Percentiles rank a stretch among this genome's conserved stretches.
Evolutionary conservation across 1,140 invertebrate genomes (phyloP).

Genomic region (Pseudomyrmex flavicornis): DNA sequence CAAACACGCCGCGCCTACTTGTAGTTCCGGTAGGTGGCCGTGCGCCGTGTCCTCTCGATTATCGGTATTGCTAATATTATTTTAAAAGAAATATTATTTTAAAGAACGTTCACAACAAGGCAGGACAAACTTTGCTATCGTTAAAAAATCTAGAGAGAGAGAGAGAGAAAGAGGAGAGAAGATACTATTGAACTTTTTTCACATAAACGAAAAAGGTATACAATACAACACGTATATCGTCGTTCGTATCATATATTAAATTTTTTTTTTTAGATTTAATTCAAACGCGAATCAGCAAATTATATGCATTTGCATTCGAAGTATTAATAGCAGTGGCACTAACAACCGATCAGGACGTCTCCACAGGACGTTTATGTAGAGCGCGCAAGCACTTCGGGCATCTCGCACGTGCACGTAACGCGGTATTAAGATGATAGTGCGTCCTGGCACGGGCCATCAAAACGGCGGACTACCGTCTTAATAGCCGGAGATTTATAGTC

Average conservation of each 20-base stretch:
- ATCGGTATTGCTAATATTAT: slow-evolving; percentile 30
- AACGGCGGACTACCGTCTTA: slow-evolving; percentile 82
- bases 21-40: slow-evolving; percentile 8
- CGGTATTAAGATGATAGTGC: slow-evolving; percentile 68
- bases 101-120: background rate
- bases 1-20: slow-evolving; percentile 61
- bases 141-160: background rate
- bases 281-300: background rate
- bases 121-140: background rate
- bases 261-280: background rate
- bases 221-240: no score
- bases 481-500: slow-evolving; percentile 84
- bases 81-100: slow-evolving; percentile 8
- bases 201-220: no score
- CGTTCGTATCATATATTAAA: no score
- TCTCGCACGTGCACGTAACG: slow-evolving; percentile 65
- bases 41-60: slow-evolving; percentile 28
- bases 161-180: background rate
- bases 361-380: slow-evolving; percentile 45
- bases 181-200: no score
- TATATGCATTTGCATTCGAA: background rate
- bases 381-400: slow-evolving; percentile 24
- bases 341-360: slow-evolving; percentile 40
- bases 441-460: slow-evolving; percentile 83
- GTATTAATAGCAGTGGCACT: slow-evolving; percentile 24